phyloP scores from a whole-genome alignment of 2,113 vertebrate species.

The Fulica atra region DNA sequence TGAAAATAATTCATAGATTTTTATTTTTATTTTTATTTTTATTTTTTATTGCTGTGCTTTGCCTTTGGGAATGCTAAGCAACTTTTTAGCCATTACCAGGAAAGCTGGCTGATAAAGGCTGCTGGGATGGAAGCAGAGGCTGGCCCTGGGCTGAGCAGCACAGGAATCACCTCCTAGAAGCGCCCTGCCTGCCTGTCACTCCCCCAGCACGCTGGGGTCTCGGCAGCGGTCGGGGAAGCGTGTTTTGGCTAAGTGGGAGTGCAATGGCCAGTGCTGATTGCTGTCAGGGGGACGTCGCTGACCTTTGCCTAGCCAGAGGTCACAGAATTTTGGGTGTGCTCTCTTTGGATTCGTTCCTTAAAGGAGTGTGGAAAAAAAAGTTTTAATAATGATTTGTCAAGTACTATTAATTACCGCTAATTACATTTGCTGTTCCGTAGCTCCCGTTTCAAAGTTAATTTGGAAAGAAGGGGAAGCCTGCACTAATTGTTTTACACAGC shows the following conservation, averaged over 20 bases:
- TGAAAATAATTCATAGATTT: neutral
- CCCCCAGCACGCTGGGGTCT: neutral
- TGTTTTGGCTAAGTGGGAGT: constrained; percentile 66
- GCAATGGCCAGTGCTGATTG: constrained; percentile 60
- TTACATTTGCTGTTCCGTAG: constrained; percentile 49
- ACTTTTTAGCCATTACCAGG: neutral
- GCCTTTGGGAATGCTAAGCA: neutral
- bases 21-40: too few relatives aligned
- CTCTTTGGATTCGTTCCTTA: neutral
- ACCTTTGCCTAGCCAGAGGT: constrained; percentile 59
- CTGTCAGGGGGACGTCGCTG: constrained; percentile 47
- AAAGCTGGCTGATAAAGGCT: neutral
- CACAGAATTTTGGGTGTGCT: constrained; percentile 39
- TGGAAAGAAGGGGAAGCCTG: constrained; percentile 35
- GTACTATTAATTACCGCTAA: constrained; percentile 51
- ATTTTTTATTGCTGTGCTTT: neutral
- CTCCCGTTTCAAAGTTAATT: constrained; percentile 64
- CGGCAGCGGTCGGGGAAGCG: neutral
- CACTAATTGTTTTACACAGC: constrained; percentile 54
- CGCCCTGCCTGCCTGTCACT: neutral
- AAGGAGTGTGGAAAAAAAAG: constrained; percentile 50
- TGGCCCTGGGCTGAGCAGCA: neutral
- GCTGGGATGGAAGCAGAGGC: neutral
- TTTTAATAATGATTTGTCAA: constrained; percentile 65
- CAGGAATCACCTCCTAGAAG: neutral